Conservation (phyloP, 2,113 vertebrate species). For the Plotosus lineatus region DNA sequence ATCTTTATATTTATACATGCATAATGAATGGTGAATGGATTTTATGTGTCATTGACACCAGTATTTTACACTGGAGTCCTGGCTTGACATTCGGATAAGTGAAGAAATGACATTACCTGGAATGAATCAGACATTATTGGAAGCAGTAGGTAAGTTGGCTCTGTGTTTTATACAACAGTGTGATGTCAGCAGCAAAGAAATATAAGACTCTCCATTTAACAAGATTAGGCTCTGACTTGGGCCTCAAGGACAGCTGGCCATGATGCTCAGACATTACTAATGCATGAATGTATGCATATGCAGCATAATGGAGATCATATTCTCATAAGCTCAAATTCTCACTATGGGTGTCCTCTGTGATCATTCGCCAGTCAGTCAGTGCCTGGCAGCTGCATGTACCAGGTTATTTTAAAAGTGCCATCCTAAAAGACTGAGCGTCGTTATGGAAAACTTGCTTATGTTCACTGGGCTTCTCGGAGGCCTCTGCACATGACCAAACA, state of each 20-base stretch:
- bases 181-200: constrained; percentile 47
- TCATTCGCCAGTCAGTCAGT: constrained; percentile 50
- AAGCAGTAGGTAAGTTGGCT: constrained; percentile 51
- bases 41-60: constrained; percentile 47
- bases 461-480: constrained; percentile 27
- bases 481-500: constrained; percentile 43
- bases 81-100: constrained; percentile 41
- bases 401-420: constrained; percentile 44
- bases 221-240: constrained; percentile 52
- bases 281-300: constrained; percentile 57
- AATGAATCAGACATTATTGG: constrained; percentile 49
- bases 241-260: constrained; percentile 51
- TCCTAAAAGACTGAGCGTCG: constrained; percentile 41
- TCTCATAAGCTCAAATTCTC: constrained; percentile 38
- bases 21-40: constrained; percentile 51
- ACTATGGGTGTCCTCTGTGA: constrained; percentile 55
- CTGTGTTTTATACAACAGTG: constrained; percentile 40
- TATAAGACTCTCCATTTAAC: constrained; percentile 55
- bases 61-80: constrained; percentile 41
- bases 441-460: constrained; percentile 39
- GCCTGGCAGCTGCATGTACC: constrained; percentile 47
- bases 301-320: constrained; percentile 44
- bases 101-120: constrained; percentile 50
- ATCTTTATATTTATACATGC: constrained; percentile 58
- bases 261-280: constrained; percentile 58